Evolutionary conservation across 2,888 invertebrate species (phyloP).

Genomic region (Neoitamus cyanurus): DNA sequence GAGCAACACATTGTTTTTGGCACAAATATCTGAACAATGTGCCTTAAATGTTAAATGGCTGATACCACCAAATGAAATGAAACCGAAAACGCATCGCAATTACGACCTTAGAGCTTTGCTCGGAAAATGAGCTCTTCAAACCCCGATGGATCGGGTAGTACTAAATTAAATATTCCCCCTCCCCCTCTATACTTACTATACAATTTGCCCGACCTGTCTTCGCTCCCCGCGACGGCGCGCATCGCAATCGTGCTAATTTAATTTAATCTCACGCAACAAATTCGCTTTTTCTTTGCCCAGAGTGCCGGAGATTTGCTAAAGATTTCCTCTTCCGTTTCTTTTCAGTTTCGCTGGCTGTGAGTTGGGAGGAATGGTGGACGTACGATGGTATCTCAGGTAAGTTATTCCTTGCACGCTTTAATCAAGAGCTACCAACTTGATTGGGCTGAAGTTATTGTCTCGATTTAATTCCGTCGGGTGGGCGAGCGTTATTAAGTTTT

Average conservation of each 20-base stretch:
- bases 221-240: neutral
- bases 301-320: conserved; percentile 17
- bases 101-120: neutral
- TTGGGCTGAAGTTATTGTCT: conserved; percentile 23
- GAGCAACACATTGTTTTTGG: too few relatives aligned
- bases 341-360: conserved; percentile 59
- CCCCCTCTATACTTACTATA: neutral
- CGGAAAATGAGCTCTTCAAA: neutral
- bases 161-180: neutral
- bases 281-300: conserved; percentile 10
- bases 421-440: conserved; percentile 10
- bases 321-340: conserved; percentile 37
- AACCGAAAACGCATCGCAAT: neutral
- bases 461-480: neutral
- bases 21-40: neutral
- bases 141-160: neutral
- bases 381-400: conserved; percentile 91
- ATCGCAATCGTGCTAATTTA: conserved; percentile 1
- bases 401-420: conserved; percentile 54
- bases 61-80: neutral
- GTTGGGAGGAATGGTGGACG: conserved; percentile 93
- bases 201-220: neutral
- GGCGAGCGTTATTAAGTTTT: neutral
- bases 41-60: neutral
- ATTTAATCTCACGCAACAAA: conserved; percentile 42